These are phyloP conservation scores for Podotricha telesiphe DNA, from an alignment of 2,888 invertebrate species.

Conservation along the genomic window DNA sequence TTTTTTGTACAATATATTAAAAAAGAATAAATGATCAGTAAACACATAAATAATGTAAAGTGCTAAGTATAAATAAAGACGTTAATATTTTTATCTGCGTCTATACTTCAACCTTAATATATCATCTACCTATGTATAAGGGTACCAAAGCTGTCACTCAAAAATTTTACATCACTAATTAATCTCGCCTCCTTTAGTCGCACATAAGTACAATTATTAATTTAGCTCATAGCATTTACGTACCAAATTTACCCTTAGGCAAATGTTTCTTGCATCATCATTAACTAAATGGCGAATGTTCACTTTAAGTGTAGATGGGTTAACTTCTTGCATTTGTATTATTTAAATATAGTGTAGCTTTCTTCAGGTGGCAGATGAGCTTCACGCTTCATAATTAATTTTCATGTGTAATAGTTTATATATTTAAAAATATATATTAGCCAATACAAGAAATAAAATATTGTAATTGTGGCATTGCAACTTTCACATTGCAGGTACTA, in stretches of 20 bases:
- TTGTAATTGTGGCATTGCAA: background rate
- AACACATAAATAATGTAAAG: no score
- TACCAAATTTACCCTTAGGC: slow-evolving; percentile 36
- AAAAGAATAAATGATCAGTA: no score
- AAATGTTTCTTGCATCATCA: slow-evolving; percentile 39
- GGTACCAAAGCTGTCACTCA: background rate
- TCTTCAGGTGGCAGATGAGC: slow-evolving; percentile 18
- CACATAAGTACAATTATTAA: slow-evolving; percentile 30
- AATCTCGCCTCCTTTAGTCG: slow-evolving; percentile 11
- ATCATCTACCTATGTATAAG: background rate
- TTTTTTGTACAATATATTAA: no score
- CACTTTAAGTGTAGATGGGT: slow-evolving; percentile 39
- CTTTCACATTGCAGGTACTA: background rate
- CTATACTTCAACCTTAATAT: no score
- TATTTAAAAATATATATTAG: background rate
- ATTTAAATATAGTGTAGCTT: slow-evolving; percentile 27
- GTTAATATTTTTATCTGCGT: no score
- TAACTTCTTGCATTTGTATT: slow-evolving; percentile 35
- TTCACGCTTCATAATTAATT: background rate
- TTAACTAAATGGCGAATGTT: slow-evolving; percentile 39
- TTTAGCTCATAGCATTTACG: slow-evolving; percentile 28
- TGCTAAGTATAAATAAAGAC: no score
- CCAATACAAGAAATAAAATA: background rate
- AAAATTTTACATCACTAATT: slow-evolving; percentile 5
- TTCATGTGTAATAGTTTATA: background rate